phyloP scores from a whole-genome alignment of 1,140 invertebrate genomes.

The Drosophila sechellia region DNA sequence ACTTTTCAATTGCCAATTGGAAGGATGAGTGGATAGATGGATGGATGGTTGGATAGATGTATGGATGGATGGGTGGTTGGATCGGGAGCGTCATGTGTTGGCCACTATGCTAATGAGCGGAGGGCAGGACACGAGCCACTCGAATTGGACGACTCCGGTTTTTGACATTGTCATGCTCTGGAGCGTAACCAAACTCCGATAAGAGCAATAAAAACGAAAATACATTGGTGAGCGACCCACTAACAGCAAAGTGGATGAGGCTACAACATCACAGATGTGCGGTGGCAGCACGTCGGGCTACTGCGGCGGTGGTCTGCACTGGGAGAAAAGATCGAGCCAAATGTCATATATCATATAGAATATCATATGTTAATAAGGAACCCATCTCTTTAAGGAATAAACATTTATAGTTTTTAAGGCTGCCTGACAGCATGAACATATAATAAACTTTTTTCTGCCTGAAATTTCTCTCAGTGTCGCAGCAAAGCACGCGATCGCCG shows the following conservation, averaged over 20 bases:
- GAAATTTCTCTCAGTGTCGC: slow-evolving; percentile 46
- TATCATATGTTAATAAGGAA: too few relatives aligned
- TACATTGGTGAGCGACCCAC: slow-evolving; percentile 59
- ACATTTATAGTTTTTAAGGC: too few relatives aligned
- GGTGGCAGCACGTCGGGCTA: slow-evolving; percentile 14
- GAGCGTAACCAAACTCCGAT: slow-evolving; percentile 83
- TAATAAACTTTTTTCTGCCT: too few relatives aligned
- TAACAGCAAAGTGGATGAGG: slow-evolving; percentile 56
- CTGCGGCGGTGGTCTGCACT: slow-evolving; percentile 37
- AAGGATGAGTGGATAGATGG: slow-evolving; percentile 9
- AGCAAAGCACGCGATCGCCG: slow-evolving; percentile 64
- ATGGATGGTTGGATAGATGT: slow-evolving; percentile 5
- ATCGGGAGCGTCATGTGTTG: slow-evolving; percentile 45
- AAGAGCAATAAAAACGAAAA: slow-evolving; percentile 81
- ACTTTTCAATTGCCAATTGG: slow-evolving; percentile 71
- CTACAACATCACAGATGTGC: slow-evolving; percentile 61
- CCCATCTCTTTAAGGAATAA: too few relatives aligned
- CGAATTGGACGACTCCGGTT: slow-evolving; percentile 41
- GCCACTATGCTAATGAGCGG: slow-evolving; percentile 58
- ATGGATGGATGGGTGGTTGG: slow-evolving; percentile 16
- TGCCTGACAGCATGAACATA: too few relatives aligned
- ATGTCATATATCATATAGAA: background rate
- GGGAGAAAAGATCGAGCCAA: background rate
- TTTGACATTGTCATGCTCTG: slow-evolving; percentile 78
- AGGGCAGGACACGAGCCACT: slow-evolving; percentile 42